Conservation (phyloP, 1,140 invertebrate species). For the Drosophila auraria region DNA sequence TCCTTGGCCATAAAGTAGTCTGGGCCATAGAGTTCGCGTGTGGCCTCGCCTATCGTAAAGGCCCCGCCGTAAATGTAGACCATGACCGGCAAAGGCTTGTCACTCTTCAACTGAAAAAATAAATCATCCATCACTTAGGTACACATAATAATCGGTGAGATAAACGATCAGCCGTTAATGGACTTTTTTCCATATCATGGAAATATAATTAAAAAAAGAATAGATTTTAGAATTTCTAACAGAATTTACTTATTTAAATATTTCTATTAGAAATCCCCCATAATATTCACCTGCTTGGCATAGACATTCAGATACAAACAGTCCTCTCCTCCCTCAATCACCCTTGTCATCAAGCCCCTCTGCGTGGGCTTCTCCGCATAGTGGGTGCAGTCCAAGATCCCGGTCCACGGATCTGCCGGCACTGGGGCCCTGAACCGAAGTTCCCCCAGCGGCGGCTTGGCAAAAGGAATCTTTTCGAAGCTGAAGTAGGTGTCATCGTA, state of each 20-base stretch:
- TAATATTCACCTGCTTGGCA: conserved; percentile 65
- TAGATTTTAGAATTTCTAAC: too few species aligned
- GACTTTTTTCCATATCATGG: too few species aligned
- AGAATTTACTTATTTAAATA: too few species aligned
- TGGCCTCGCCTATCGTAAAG: conserved; percentile 86
- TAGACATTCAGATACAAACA: conserved; percentile 85
- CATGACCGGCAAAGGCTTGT: conserved; percentile 87
- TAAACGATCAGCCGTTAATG: neutral
- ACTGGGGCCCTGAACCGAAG: conserved; percentile 87
- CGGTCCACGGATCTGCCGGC: conserved; percentile 68
- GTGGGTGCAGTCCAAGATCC: conserved; percentile 60
- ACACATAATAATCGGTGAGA: conserved; percentile 4
- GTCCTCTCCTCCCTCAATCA: conserved; percentile 83
- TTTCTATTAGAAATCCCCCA: neutral
- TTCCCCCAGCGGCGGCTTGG: conserved; percentile 89
- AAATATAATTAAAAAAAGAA: too few species aligned
- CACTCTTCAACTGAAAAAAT: conserved; percentile 29
- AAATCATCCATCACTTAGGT: conserved; percentile 13
- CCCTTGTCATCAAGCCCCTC: conserved; percentile 39
- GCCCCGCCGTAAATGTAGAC: conserved; percentile 91
- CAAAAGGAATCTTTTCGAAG: conserved; percentile 90
- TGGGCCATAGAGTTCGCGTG: conserved; percentile 86
- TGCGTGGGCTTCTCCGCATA: conserved; percentile 65
- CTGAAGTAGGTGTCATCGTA: conserved; percentile 81
- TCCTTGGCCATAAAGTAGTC: conserved; percentile 88